These are phyloP conservation scores for Cryptomyrus ogoouensis DNA, from an alignment of 2,113 vertebrate genomes.

Conservation along the genomic window DNA sequence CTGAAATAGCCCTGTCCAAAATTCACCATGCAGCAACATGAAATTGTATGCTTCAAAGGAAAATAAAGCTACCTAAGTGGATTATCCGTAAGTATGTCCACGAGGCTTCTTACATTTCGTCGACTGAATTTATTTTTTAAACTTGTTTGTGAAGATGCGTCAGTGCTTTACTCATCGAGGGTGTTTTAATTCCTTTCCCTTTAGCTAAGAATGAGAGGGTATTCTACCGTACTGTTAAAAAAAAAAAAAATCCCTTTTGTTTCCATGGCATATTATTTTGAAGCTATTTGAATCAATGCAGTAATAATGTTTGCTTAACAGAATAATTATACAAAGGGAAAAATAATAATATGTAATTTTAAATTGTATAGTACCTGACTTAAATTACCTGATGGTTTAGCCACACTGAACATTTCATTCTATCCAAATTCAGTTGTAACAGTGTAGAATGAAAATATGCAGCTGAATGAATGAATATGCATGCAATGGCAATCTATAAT, in stretches of 20 bases:
- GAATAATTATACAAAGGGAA: background rate
- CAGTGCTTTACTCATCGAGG: background rate
- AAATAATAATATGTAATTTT: background rate
- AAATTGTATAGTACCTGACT: background rate
- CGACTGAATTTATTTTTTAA: background rate
- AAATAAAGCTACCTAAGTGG: conserved; percentile 56
- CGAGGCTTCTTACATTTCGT: conserved; percentile 36
- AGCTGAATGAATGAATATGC: background rate
- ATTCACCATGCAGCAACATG: conserved; percentile 55
- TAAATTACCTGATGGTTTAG: conserved; percentile 4
- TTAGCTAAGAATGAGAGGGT: background rate
- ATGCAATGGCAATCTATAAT: background rate
- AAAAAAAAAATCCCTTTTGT: background rate
- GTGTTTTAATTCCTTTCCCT: background rate
- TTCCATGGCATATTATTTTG: background rate
- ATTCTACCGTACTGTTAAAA: background rate
- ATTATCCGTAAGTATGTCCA: conserved; percentile 51
- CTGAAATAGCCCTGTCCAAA: conserved; percentile 49
- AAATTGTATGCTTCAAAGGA: conserved; percentile 67
- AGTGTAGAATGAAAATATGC: background rate
- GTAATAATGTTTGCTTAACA: conserved; percentile 1
- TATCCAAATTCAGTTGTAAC: background rate
- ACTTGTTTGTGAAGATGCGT: conserved; percentile 28
- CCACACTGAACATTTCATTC: background rate
- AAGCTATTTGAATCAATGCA: background rate